phyloP scores from a whole-genome alignment of 2,113 vertebrate genomes.

The Gymnocephalus cernua region DNA sequence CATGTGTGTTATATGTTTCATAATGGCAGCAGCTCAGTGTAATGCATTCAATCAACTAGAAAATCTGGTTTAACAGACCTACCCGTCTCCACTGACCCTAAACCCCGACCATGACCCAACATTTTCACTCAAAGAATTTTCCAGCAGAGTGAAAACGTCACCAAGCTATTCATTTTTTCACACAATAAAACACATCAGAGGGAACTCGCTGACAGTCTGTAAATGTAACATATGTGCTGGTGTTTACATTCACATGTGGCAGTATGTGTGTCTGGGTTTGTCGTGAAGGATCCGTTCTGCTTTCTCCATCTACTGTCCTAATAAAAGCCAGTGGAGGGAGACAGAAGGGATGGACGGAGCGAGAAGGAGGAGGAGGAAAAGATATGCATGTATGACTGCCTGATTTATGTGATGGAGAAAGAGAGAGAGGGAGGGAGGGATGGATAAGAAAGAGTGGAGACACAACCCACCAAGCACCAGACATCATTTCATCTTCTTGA shows the following conservation, averaged over 20 bases:
- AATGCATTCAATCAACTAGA: conserved; percentile 36
- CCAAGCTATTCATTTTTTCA: conserved; percentile 34
- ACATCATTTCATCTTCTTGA: conserved; percentile 42
- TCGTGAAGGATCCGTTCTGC: conserved; percentile 48
- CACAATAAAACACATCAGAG: conserved; percentile 33
- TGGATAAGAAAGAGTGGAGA: conserved; percentile 23
- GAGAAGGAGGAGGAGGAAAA: conserved; percentile 51
- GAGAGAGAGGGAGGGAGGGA: conserved; percentile 24
- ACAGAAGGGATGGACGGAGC: conserved; percentile 45
- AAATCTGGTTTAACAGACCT: conserved; percentile 38
- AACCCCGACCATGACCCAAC: conserved; percentile 28
- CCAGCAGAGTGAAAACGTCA: conserved; percentile 26
- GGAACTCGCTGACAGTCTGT: conserved; percentile 35
- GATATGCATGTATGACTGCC: conserved; percentile 52
- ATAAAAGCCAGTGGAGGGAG: conserved; percentile 75
- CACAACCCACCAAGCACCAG: conserved; percentile 23
- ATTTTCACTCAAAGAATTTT: conserved; percentile 42
- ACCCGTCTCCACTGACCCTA: conserved; percentile 39
- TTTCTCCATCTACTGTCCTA: conserved; percentile 75
- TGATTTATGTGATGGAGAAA: conserved; percentile 68
- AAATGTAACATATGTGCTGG: conserved; percentile 22
- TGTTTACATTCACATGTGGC: conserved; percentile 65
- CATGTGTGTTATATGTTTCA: conserved; percentile 1
- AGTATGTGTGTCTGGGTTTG: conserved; percentile 37
- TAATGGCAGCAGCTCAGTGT: neutral